Conservation (phyloP, 2,888 invertebrate species). For the Merodon equestris region DNA sequence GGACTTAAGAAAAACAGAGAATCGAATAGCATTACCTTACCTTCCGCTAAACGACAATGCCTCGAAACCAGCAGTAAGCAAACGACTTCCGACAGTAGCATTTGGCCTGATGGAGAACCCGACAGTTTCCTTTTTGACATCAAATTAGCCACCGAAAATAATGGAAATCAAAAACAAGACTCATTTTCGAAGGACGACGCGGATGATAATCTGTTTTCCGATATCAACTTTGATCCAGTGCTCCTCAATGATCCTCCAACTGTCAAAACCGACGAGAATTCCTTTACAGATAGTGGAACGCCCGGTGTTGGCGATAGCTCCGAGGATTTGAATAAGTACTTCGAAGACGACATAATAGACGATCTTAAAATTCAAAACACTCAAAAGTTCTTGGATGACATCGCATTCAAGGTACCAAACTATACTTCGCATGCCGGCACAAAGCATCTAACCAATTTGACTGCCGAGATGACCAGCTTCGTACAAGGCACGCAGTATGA, state of each 20-base stretch:
- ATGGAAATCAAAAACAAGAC: constrained; percentile 12
- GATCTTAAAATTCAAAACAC: constrained; percentile 73
- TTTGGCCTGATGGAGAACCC: constrained; percentile 69
- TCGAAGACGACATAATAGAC: constrained; percentile 61
- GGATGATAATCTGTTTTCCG: constrained; percentile 67
- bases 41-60: constrained; percentile 28
- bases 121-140: constrained; percentile 74
- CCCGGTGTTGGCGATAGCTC: constrained; percentile 33
- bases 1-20: background rate
- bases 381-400: constrained; percentile 76
- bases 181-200: constrained; percentile 37
- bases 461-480: constrained; percentile 45
- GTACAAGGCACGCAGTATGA: constrained; percentile 76
- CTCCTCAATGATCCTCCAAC: constrained; percentile 1
- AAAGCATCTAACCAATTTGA: background rate
- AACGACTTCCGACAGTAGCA: background rate
- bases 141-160: constrained; percentile 67
- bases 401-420: constrained; percentile 73
- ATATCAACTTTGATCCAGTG: constrained; percentile 40
- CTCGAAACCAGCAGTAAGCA: background rate
- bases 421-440: constrained; percentile 14
- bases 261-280: constrained; percentile 70
- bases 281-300: constrained; percentile 72
- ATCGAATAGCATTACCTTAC: background rate
- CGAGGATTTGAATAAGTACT: constrained; percentile 67